A percentile compares a stretch with the other conserved stretches of the same genome.
These are phyloP conservation scores for Rapana venosa DNA, from an alignment of 2,888 invertebrate genomes.

Conservation along the genomic window DNA sequence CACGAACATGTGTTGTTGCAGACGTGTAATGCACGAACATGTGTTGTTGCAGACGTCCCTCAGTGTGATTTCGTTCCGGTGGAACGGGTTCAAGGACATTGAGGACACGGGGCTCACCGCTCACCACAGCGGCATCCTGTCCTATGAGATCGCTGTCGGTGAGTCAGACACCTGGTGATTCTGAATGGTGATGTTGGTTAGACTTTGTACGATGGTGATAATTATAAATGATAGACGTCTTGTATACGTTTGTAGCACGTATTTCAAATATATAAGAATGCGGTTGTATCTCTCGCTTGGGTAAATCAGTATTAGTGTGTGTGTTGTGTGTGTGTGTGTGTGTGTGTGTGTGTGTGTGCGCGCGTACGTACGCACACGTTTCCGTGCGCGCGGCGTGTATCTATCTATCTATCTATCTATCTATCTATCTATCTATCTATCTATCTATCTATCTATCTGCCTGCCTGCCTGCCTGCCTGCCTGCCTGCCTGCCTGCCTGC, in stretches of 20 bases:
- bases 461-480: no score
- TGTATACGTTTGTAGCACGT: neutral
- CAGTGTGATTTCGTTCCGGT: constrained; percentile 52
- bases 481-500: no score
- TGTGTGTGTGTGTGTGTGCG: no score
- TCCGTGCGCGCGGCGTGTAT: no score
- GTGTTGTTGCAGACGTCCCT: constrained; percentile 46
- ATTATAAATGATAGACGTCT: neutral
- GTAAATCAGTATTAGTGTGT: no score
- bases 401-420: neutral
- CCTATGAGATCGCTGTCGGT: constrained; percentile 57
- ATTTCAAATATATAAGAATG: no score
- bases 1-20: no score
- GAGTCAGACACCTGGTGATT: constrained; percentile 25
- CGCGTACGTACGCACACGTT: neutral
- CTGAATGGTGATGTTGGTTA: neutral
- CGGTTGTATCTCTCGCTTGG: no score
- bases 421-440: no score
- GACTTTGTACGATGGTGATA: neutral
- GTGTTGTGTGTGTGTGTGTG: no score
- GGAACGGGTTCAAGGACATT: constrained; percentile 59
- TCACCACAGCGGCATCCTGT: constrained; percentile 55
- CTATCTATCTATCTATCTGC: no score
- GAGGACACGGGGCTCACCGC: constrained; percentile 52
- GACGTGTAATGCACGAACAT: no score